Percentiles rank a stretch among this genome's conserved stretches.
These are phyloP conservation scores for Drosophila helvetica DNA, from an alignment of 2,888 invertebrate genomes.

Conservation along the genomic window DNA sequence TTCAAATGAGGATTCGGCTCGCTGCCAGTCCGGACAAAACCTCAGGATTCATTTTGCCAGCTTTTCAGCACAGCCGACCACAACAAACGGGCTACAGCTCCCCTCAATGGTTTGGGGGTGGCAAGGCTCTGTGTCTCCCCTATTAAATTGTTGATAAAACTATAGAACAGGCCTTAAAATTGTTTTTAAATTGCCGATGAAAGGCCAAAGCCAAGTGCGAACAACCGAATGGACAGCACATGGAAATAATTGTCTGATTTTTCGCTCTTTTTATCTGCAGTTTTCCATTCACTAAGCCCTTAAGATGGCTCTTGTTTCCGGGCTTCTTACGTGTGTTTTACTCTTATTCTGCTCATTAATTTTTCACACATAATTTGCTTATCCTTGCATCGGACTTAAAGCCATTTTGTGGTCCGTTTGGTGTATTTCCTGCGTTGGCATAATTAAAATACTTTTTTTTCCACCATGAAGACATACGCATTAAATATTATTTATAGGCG, in stretches of 20 bases:
- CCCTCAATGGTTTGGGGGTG: conserved; percentile 11
- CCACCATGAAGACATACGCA: conserved; percentile 46
- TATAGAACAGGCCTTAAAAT: conserved; percentile 53
- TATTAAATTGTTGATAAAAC: conserved; percentile 51
- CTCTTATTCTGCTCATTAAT: conserved; percentile 41
- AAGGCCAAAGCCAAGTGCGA: conserved; percentile 33
- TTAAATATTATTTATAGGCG: conserved; percentile 63
- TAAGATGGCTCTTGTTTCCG: background rate
- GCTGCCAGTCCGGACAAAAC: conserved; percentile 25
- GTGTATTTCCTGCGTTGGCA: conserved; percentile 12
- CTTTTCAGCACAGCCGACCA: conserved; percentile 59
- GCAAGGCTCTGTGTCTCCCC: conserved; percentile 15
- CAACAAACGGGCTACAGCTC: conserved; percentile 55
- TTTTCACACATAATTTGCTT: conserved; percentile 62
- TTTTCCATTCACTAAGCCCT: background rate
- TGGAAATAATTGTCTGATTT: conserved; percentile 7
- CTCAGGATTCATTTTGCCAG: conserved; percentile 56
- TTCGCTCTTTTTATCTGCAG: background rate
- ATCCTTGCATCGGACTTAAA: conserved; percentile 50
- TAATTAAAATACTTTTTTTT: conserved; percentile 37
- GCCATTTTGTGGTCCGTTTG: conserved; percentile 49
- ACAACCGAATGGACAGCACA: conserved; percentile 20
- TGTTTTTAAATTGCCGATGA: conserved; percentile 54
- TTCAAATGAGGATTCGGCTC: conserved; percentile 24
- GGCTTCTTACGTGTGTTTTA: background rate